phyloP scores from a whole-genome alignment of 2,797 vertebrate genomes.

The Pterois miles region DNA sequence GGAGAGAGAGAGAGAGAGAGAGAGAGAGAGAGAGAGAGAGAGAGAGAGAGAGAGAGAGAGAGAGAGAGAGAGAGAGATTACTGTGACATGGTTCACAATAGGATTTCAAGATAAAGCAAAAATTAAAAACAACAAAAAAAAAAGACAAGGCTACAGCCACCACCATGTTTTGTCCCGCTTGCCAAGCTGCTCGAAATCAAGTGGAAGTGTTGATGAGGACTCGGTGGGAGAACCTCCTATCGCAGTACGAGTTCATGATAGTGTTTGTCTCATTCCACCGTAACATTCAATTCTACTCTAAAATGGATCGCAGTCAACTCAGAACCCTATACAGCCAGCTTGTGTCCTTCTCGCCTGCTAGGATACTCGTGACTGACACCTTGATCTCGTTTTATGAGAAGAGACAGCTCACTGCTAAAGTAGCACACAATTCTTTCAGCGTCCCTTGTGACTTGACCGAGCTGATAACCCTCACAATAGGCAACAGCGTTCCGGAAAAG shows the following conservation, averaged over 20 bases:
- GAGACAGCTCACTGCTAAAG: neutral
- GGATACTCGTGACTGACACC: neutral
- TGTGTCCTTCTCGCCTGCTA: neutral
- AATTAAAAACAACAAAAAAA: no score
- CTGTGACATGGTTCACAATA: no score
- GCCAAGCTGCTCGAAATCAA: neutral
- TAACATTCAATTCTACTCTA: neutral
- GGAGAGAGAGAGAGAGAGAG: neutral
- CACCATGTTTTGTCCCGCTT: neutral
- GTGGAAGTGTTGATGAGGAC: neutral
- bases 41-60: no score
- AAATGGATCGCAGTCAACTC: neutral
- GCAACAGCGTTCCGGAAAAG: neutral
- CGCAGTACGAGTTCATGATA: slow-evolving; percentile 20
- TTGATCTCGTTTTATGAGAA: neutral
- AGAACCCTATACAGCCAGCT: neutral
- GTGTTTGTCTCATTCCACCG: neutral
- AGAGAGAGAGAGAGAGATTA: no score
- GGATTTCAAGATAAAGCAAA: no score
- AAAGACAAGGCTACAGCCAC: no score
- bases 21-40: no score
- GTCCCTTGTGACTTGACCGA: neutral
- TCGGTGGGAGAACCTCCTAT: neutral
- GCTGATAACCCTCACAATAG: neutral
- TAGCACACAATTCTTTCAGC: rapidly evolving